These are phyloP conservation scores for Tetrapedia diversipes DNA, from an alignment of 2,888 invertebrate genomes.

Conservation along the genomic window DNA sequence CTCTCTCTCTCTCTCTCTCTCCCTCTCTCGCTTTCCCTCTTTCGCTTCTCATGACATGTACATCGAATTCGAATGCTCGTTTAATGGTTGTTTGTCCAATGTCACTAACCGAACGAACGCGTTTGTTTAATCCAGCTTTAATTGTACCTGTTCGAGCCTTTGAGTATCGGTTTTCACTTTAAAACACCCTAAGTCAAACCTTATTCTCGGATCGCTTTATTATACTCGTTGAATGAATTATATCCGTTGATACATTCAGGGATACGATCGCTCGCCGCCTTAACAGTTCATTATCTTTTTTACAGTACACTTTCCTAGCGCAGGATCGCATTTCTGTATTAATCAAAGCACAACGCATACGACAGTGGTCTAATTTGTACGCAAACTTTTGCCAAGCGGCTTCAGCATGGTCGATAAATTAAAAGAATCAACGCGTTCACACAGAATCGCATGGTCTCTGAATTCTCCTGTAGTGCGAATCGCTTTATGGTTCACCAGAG, in stretches of 20 bases:
- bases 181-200: background rate
- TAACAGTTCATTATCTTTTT: slow-evolving; percentile 14
- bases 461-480: slow-evolving; percentile 24
- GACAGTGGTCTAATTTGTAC: background rate
- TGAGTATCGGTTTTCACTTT: background rate
- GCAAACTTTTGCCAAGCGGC: slow-evolving; percentile 24
- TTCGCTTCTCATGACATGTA: no score
- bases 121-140: background rate
- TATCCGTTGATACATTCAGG: background rate
- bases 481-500: slow-evolving; percentile 49
- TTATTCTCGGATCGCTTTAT: background rate
- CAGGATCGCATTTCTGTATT: slow-evolving; percentile 23
- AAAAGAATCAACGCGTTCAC: slow-evolving; percentile 47
- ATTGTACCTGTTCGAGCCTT: background rate
- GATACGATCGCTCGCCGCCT: background rate
- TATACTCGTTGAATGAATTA: slow-evolving; percentile 4
- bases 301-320: background rate
- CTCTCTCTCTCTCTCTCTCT: no score
- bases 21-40: no score
- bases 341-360: slow-evolving; percentile 28
- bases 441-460: slow-evolving; percentile 7
- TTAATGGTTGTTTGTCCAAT: slow-evolving; percentile 25
- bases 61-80: slow-evolving; percentile 23
- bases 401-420: slow-evolving; percentile 44
- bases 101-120: slow-evolving; percentile 1